phyloP scores from a whole-genome alignment of 1,140 invertebrate species.

The Drosophila repleta region DNA sequence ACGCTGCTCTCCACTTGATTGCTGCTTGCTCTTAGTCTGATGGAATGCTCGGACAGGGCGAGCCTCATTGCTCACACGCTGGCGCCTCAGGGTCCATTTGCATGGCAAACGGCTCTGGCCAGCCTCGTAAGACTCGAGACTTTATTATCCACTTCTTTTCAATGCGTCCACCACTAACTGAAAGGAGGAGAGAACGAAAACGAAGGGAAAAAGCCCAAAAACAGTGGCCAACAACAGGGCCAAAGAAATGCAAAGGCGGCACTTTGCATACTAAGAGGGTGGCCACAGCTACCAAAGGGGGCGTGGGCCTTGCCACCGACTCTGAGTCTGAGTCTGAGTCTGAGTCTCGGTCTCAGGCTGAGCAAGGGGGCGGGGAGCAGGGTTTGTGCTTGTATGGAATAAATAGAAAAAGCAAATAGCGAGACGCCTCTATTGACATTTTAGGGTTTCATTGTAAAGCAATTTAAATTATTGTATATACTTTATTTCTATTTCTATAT shows the following conservation, averaged over 20 bases:
- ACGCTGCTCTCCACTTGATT: neutral
- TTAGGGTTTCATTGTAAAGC: slow-evolving; percentile 82
- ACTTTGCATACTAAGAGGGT: slow-evolving; percentile 73
- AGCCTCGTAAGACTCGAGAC: slow-evolving; percentile 8
- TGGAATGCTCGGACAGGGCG: slow-evolving; percentile 15
- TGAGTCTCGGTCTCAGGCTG: too few species aligned
- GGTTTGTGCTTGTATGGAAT: slow-evolving; percentile 23
- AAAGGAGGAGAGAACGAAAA: slow-evolving; percentile 51
- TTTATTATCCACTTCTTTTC: slow-evolving; percentile 67
- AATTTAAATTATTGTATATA: slow-evolving; percentile 82
- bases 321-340: too few species aligned
- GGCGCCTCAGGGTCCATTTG: slow-evolving; percentile 37
- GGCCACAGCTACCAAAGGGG: slow-evolving; percentile 3
- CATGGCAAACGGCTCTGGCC: slow-evolving; percentile 5
- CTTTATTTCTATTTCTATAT: slow-evolving; percentile 64
- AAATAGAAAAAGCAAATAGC: slow-evolving; percentile 76
- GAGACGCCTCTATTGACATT: slow-evolving; percentile 74
- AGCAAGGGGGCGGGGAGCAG: neutral
- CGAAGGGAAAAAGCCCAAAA: slow-evolving; percentile 45
- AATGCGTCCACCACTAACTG: slow-evolving; percentile 46
- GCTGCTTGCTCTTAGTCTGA: neutral
- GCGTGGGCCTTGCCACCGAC: neutral
- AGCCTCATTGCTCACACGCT: slow-evolving; percentile 49
- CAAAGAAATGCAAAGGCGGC: slow-evolving; percentile 43
- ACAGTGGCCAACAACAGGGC: slow-evolving; percentile 33